Conservation (phyloP, 1,140 invertebrate genomes). For the Microplitis demolitor region DNA sequence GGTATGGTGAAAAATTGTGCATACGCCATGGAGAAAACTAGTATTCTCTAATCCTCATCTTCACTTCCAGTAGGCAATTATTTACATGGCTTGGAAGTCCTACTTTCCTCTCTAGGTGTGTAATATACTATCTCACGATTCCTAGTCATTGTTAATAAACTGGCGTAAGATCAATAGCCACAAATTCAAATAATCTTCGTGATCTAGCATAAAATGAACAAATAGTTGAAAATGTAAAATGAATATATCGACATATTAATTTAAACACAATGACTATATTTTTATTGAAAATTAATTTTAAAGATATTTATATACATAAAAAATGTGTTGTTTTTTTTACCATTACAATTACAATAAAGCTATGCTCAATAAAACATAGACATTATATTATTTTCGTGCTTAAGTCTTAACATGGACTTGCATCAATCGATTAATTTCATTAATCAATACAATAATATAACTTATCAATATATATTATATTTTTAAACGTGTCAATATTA, state of each 20-base stretch:
- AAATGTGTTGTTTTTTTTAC: slow-evolving; percentile 47
- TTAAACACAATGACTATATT: slow-evolving; percentile 56
- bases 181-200: no score
- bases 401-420: slow-evolving; percentile 22
- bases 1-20: no score
- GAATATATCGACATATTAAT: slow-evolving; percentile 3
- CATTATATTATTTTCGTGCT: slow-evolving; percentile 20
- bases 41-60: no score
- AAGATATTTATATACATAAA: slow-evolving; percentile 59
- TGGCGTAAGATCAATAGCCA: no score
- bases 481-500: slow-evolving; percentile 37
- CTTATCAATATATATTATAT: slow-evolving; percentile 24
- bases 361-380: slow-evolving; percentile 20
- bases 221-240: no score
- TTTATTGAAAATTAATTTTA: slow-evolving; percentile 59
- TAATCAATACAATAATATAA: slow-evolving; percentile 17
- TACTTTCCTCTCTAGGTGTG: no score
- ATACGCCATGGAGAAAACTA: no score
- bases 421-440: neutral
- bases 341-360: slow-evolving; percentile 45
- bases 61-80: no score
- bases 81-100: no score
- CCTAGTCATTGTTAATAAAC: no score
- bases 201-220: no score
- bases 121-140: no score